Evolutionary conservation across 2,797 vertebrate genomes (phyloP), one percentile per base, ranked within the genome.

Genomic region (Dryobates pubescens): DNA sequence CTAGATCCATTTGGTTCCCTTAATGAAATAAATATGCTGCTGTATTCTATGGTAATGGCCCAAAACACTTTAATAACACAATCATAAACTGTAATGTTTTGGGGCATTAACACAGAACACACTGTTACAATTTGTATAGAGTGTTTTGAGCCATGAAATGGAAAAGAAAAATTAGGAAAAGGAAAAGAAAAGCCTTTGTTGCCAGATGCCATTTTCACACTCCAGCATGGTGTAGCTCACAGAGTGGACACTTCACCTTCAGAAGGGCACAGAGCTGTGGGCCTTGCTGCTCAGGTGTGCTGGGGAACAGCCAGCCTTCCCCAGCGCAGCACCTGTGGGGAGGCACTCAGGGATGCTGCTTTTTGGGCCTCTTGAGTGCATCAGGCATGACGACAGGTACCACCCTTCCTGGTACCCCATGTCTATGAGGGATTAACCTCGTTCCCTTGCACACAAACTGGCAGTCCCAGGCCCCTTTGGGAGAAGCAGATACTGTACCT

Each of bases 21-120:
- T 89, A 83, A 88, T 26, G 8, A 96, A 93, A 93, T 73, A 93
- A 94, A 94, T 78, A 92, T 32, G 73, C 70, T 83, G 63, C 67
- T 83, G 53, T 89, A 76, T 89, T 89, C 86, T 76, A 68, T 5
- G 47, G 87, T 78, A 92, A 91, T 79, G 87, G 79, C 85, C 77
- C 84, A 45, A 93, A 93, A 49, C 56, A 89, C 89, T 92, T 75
- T 9, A 76, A 41, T 64, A 94, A 89, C 61, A 61, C 77, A 64
- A 80, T 64, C 70, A 73, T 49, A 88, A 82, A 64, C 61, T 43
- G 71, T n/a, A 86, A 79, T 45, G 61, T 84, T 93, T 86, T 86
- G 86, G 91, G 89, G 77, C 30, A 57, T 79, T 82, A 89, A 83
- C 0, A 1, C 68, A 76, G 74, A 91, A 90, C 83, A 88, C 77